Evolutionary conservation across 2,797 vertebrate species (phyloP).

Genomic region (Pristis pectinata): DNA sequence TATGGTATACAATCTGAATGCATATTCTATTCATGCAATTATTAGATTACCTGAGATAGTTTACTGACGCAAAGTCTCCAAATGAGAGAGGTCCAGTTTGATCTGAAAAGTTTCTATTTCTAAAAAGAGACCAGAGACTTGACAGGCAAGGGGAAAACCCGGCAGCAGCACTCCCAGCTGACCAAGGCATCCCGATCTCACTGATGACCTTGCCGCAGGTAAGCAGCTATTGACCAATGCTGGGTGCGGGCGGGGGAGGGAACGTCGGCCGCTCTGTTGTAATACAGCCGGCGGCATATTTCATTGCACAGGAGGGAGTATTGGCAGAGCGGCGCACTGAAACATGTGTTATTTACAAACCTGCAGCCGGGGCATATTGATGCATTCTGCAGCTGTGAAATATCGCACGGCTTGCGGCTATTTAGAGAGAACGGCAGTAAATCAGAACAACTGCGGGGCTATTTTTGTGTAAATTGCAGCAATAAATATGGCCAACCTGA

Average conservation of each 20-base stretch:
- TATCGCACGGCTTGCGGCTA: not conserved
- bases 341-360: slow-evolving; percentile 17
- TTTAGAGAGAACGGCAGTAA: not conserved
- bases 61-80: not conserved
- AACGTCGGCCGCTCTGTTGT: too few relatives aligned
- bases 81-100: not conserved
- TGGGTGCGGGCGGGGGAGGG: not conserved
- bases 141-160: slow-evolving; percentile 32
- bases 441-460: not conserved
- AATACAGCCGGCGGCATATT: not conserved
- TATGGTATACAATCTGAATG: not conserved
- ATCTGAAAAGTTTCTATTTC: not conserved
- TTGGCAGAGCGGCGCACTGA: not conserved
- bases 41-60: not conserved
- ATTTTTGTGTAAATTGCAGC: not conserved
- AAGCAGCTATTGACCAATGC: not conserved
- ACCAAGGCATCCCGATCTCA: slow-evolving; percentile 1
- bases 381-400: slow-evolving; percentile 1
- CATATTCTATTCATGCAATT: not conserved
- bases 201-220: slow-evolving; percentile 31
- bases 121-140: slow-evolving; percentile 35
- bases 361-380: not conserved
- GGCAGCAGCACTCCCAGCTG: not conserved
- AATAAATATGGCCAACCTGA: not conserved
- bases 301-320: not conserved